Evolutionary conservation across 2,113 vertebrate genomes (phyloP).

Genomic region (Bubo scandiacus): DNA sequence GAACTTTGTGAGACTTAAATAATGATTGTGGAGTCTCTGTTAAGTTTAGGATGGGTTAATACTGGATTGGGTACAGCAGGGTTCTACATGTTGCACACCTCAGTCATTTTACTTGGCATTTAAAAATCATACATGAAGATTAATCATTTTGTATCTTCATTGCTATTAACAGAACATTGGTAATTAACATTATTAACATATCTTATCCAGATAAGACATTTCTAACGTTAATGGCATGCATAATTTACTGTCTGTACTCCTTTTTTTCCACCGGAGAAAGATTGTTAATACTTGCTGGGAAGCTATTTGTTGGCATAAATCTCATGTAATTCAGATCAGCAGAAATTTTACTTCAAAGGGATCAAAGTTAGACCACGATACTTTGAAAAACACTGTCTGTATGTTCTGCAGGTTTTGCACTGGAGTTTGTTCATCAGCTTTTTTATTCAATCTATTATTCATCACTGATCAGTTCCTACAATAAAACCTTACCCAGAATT

Average conservation of each 20-base stretch:
- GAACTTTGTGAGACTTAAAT: background rate
- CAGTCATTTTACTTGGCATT: background rate
- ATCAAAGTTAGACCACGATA: background rate
- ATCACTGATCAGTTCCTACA: background rate
- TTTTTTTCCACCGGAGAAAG: background rate
- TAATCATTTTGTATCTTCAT: background rate
- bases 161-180: background rate
- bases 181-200: background rate
- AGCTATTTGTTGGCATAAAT: background rate
- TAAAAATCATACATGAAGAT: background rate
- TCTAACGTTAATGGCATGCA: background rate
- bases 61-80: background rate
- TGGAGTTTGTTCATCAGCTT: background rate
- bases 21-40: background rate
- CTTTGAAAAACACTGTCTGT: background rate
- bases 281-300: background rate
- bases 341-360: background rate
- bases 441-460: background rate
- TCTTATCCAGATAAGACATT: background rate
- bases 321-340: background rate
- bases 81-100: background rate
- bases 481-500: background rate
- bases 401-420: background rate
- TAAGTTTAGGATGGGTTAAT: background rate
- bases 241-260: background rate